A percentile compares a stretch with the other conserved stretches of the same genome.
These are phyloP conservation scores for Lasioglossum oenotherae DNA, from an alignment of 2,888 invertebrate genomes.

Conservation along the genomic window DNA sequence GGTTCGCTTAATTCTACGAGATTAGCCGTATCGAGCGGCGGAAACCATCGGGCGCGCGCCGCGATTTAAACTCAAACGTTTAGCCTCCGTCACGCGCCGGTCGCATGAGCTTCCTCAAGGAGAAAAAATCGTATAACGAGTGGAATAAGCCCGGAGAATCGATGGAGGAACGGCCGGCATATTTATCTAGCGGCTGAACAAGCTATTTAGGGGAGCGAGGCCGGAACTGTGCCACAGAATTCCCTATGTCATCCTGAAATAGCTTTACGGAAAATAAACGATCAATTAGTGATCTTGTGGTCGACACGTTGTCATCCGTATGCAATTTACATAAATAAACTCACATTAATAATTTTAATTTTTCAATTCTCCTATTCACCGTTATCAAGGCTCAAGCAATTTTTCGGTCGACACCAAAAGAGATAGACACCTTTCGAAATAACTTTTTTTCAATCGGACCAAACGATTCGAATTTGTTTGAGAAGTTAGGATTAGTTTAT, in stretches of 20 bases:
- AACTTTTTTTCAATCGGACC: too few relatives aligned
- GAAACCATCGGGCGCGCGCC: not conserved
- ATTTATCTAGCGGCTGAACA: not conserved
- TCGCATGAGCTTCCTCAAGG: constrained; percentile 16
- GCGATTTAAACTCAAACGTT: constrained; percentile 9
- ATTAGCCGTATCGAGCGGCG: not conserved
- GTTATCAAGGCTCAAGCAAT: too few relatives aligned
- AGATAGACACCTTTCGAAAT: too few relatives aligned
- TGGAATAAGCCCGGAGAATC: not conserved
- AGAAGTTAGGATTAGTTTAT: too few relatives aligned
- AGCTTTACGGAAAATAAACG: not conserved
- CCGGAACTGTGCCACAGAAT: not conserved
- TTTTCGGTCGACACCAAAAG: too few relatives aligned
- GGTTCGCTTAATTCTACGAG: not conserved
- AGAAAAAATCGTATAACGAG: not conserved
- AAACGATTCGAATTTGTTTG: too few relatives aligned
- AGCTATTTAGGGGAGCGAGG: not conserved
- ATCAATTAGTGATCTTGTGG: not conserved
- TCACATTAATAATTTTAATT: too few relatives aligned
- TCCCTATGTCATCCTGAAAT: not conserved
- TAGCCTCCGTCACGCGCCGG: constrained; percentile 11
- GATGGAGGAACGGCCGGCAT: not conserved
- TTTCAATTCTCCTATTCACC: too few relatives aligned
- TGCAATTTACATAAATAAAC: not conserved
- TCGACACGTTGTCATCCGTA: not conserved